These are phyloP conservation scores for Prietella phreatophila DNA, from an alignment of 2,113 vertebrate genomes.

Conservation along the genomic window DNA sequence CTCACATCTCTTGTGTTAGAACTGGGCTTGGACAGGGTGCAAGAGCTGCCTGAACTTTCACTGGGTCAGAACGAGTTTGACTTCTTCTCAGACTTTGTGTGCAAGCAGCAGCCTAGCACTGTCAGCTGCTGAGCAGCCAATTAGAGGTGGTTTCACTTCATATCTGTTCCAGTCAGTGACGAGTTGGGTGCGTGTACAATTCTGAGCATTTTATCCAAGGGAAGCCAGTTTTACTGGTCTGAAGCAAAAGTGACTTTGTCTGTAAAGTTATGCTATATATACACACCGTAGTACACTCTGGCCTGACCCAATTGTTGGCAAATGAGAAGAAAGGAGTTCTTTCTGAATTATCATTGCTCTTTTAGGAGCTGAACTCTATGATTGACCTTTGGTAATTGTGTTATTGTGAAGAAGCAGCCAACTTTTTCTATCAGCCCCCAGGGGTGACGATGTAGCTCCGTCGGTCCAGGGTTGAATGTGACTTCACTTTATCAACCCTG, in stretches of 20 bases:
- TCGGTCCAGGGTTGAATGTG: constrained; percentile 55
- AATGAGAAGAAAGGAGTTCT: constrained; percentile 25
- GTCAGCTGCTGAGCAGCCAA: constrained; percentile 84
- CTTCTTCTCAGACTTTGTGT: constrained; percentile 93
- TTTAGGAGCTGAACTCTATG: constrained; percentile 27
- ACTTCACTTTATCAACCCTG: constrained; percentile 51
- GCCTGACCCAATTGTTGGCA: constrained; percentile 36
- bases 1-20: constrained; percentile 91
- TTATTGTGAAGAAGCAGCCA: constrained; percentile 28
- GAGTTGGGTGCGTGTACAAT: constrained; percentile 11
- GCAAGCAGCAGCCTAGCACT: constrained; percentile 88
- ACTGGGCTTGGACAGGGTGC: constrained; percentile 89
- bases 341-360: constrained; percentile 11
- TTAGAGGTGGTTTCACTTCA: constrained; percentile 39
- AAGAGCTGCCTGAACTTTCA: constrained; percentile 93
- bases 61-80: constrained; percentile 97
- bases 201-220: constrained; percentile 29
- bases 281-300: constrained; percentile 37
- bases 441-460: constrained; percentile 30
- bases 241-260: constrained; percentile 9
- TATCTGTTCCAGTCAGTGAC: constrained; percentile 51
- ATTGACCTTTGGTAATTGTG: constrained; percentile 16
- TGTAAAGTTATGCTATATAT: constrained; percentile 45
- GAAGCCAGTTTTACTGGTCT: constrained; percentile 32
- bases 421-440: constrained; percentile 28